Evolutionary conservation across 2,113 vertebrate genomes (phyloP), one percentile per base, ranked within the genome.

Genomic region (Saguinus midas): DNA sequence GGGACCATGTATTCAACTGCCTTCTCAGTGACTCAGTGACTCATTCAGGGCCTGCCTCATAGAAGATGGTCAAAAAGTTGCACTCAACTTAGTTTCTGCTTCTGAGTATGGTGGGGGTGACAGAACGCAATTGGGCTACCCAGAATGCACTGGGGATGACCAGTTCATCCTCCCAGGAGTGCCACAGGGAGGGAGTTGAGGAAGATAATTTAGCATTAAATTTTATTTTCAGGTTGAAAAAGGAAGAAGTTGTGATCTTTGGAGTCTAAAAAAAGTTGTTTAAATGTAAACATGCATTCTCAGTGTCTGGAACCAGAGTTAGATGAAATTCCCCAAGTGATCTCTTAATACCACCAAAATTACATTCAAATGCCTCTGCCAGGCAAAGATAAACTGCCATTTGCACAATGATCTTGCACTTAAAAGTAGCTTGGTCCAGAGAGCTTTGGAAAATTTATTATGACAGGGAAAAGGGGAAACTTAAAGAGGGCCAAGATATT

Each of bases 341-440:
- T 93, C 96, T 96, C 95, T 95, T 96, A 96, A 96, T 94, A 61
- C 96, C 70, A 70, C 64, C 88, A 52, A 95, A 96, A 96, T 92
- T 92, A 45, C 96, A 88, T 43, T 88, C 72, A 35, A 90, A 95
- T 72, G 81, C 90, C 88, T 89, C 70, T 72, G 87, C 91, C 70
- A 90, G 64, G 91, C 96, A 94, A 43, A 92, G 94, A 97, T 88
- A 92, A 90, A 95, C 43, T 32, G 13, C 78, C 85, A 72, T 85
- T 81, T 89, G 70, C 88, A 96, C 93, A 43, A 73, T 57, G 61
- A 76, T 70, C 95, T 70, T 79, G 85, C 76, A 68, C 81, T 97
- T 95, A 88, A 87, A 96, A 96, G 92, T 85, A 84, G 66, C 37
- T 81, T 6, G 1, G 86, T 48, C 55, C 75, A 81, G 89, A 76